phyloP scores from a whole-genome alignment of 2,888 invertebrate species.

The Odontomyia ornata region DNA sequence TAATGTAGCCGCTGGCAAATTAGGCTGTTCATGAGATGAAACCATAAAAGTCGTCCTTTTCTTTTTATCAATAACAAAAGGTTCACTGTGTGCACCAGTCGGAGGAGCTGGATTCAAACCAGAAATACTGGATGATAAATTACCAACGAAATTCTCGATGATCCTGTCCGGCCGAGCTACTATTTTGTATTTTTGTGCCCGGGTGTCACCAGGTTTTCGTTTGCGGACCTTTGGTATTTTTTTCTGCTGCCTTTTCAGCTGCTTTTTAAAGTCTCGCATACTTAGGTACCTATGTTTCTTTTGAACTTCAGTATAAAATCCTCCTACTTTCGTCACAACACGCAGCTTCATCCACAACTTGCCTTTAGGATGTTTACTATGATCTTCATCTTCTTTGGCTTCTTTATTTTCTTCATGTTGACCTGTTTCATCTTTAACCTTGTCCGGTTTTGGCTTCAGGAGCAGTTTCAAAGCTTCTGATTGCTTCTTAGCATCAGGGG shows the following conservation, averaged over 20 bases:
- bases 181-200: neutral
- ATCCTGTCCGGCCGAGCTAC: neutral
- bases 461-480: too few relatives aligned
- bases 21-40: slow-evolving; percentile 4
- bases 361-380: neutral
- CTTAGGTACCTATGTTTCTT: neutral
- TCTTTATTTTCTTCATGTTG: neutral
- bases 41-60: slow-evolving; percentile 12
- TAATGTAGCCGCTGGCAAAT: neutral
- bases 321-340: neutral
- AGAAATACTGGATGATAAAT: neutral
- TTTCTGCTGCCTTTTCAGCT: neutral
- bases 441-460: too few relatives aligned
- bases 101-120: neutral
- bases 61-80: neutral
- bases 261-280: neutral
- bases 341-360: neutral
- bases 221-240: neutral
- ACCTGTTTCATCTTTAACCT: too few relatives aligned
- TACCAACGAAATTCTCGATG: neutral
- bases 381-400: neutral
- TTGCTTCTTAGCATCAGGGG: too few relatives aligned
- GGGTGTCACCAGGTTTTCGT: neutral
- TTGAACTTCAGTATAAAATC: neutral
- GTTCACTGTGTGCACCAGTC: neutral